Base-by-base conservation (phyloP, 2,888 invertebrate species). In the Limnephilus auricula region DNA sequence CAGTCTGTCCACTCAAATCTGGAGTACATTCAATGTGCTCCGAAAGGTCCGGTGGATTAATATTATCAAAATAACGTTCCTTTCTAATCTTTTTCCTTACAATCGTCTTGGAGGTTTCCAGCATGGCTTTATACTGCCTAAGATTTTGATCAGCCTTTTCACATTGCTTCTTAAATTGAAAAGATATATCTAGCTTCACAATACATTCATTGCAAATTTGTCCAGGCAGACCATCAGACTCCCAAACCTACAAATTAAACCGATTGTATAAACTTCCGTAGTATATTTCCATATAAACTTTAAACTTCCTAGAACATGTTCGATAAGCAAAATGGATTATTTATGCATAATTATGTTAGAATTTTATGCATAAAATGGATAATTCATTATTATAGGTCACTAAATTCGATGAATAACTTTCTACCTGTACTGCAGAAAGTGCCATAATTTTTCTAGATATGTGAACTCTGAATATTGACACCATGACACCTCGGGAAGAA, bases 181-280 rank as follows among this genome's bases (percentile, higher is more conserved):
- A 92, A 13, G 93, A 92, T 50, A 93, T 91, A 37, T 93, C 93
- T 25, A 93, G 87, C 31, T 92, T 93, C 6, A 93, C 89, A 50
- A 93, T 92, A 50, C 93, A 93, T 37, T 93, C 93, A 37, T 91
- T 91, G 45, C 93, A 93, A 79, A 93, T 93, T 85, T 92, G 92
- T 31, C 83, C 87, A 30, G 93, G 93, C 31, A 93, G 85, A 50
- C 93, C 93, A 80, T 93, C 93, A 30, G 92, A 89, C 32, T 92
- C 91, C 93, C 93, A 93, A 30, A 93, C 92, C 91, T 93, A 45
- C 34, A 90, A 89, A 50, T 34, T 25, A n/a, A 65, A 65, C 9
- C 25, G n/a, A 65, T 65, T 25, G 65, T 25, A 65, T 65, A 25
- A 25, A 65, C 50, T 65, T 65, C 25, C 65, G 9, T n/a, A 65